Base-by-base conservation (phyloP, 2,113 vertebrate species). In the Gila orcuttii region DNA sequence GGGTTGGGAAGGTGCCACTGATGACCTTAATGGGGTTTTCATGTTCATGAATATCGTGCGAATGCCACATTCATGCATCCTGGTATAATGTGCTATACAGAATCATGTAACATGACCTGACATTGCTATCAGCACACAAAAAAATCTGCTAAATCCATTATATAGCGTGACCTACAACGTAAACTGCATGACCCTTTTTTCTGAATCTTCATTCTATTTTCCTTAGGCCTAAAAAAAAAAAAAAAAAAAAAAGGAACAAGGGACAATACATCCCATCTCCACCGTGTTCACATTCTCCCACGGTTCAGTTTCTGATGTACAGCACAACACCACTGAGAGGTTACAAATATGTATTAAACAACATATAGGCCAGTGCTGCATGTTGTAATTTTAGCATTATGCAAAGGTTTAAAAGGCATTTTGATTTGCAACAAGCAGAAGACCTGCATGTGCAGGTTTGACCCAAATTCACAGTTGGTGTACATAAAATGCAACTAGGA, bases 21-120 rank as follows among this genome's bases (percentile, higher is more conserved):
- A 75, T 91, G 89, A 92, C 91, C 90, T 89, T 91, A 93, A 94
- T 92, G 91, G 64, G 42, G 90, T 93, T 93, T 89, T 87, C 86
- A 89, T 93, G 91, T 94, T 93, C 87, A 88, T 88, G 31, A 36
- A 33, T 33, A 74, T 28, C 82, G 68, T 42, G 47, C 57, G 55
- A 89, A 77, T 76, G 86, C 85, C 52, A 91, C 33, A 83, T 84
- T 84, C 85, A 80, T 87, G 47, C 50, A 75, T 52, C 45, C 15
- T n/a, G 28, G 45, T 50, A 17, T 31, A 57, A 31, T 64, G 47
- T 82, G 83, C 66, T 71, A 55, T n/a, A n/a, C 11, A 71, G 68
- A n/a, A 73, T 55, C 52, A 6, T 83, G 31, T 83, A 57, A 42
- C 45, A 89, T 88, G 88, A 76, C 39, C 28, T 82, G 57, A 78